Conservation (phyloP, 2,797 vertebrate species). For the Potorous gilbertii region DNA sequence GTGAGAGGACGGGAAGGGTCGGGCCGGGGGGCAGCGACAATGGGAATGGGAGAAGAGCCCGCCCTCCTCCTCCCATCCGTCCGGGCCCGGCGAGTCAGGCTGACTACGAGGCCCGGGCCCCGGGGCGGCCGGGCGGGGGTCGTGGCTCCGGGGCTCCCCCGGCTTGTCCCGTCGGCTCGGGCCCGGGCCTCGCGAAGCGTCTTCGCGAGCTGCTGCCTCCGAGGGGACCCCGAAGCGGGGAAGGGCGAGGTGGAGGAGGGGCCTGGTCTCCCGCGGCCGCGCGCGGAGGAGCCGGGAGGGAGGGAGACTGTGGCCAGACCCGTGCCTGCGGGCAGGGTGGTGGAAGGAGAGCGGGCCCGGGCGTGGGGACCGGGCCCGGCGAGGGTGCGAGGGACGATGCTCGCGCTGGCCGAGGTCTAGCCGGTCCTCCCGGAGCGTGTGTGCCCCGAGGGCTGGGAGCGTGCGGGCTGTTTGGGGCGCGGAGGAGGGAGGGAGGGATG, state of each 20-base stretch:
- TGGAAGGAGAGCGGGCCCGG: constrained; percentile 18
- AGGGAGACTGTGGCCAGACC: constrained; percentile 36
- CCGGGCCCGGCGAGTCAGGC: not conserved
- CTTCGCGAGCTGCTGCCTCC: not conserved
- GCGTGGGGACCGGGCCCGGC: constrained; percentile 1
- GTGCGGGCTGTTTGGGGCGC: not conserved
- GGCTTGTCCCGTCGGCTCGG: not conserved
- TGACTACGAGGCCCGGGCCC: constrained; percentile 52
- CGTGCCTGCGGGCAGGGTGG: constrained; percentile 4
- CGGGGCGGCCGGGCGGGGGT: not conserved
- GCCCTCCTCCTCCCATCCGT: not conserved
- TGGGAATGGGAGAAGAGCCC: not conserved
- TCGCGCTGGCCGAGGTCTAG: accelerated
- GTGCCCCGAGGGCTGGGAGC: not conserved
- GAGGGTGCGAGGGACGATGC: not conserved
- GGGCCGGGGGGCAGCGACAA: not conserved
- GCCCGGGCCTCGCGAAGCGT: not conserved
- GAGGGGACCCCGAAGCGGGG: not conserved
- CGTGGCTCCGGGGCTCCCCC: not conserved
- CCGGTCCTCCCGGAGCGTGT: not conserved
- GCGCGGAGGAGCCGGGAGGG: constrained; percentile 6
- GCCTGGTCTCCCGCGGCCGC: constrained; percentile 31
- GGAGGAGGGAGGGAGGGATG: constrained; percentile 46
- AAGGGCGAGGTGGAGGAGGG: not conserved
- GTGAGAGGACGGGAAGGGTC: not conserved